phyloP scores from a whole-genome alignment of 2,888 invertebrate genomes.

The Leptinotarsa rubiginosa region DNA sequence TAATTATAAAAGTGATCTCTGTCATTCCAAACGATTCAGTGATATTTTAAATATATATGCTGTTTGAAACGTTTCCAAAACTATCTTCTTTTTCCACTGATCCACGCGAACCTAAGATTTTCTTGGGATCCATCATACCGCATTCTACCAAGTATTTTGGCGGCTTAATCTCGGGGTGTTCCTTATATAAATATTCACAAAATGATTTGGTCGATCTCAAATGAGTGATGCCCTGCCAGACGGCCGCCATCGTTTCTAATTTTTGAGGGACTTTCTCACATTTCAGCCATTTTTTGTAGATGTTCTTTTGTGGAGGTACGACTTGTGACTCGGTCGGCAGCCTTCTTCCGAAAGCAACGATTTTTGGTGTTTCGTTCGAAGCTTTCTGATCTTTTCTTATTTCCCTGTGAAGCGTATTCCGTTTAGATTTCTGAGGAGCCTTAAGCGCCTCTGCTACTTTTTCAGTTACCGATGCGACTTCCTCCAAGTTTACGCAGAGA shows the following conservation, averaged over 20 bases:
- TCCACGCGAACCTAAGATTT: background rate
- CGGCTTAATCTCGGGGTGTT: slow-evolving; percentile 69
- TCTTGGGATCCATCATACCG: slow-evolving; percentile 67
- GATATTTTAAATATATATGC: background rate
- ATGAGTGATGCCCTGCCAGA: slow-evolving; percentile 74
- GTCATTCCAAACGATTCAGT: background rate
- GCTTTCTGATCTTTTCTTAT: slow-evolving; percentile 45
- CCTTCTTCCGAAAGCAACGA: slow-evolving; percentile 46
- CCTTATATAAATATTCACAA: slow-evolving; percentile 67
- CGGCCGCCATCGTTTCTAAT: slow-evolving; percentile 71
- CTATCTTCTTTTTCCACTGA: background rate
- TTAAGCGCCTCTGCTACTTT: slow-evolving; percentile 69
- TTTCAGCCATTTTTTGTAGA: slow-evolving; percentile 69
- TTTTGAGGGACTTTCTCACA: slow-evolving; percentile 71
- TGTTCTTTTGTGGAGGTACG: slow-evolving; percentile 63
- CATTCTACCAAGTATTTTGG: slow-evolving; percentile 69
- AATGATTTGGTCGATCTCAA: slow-evolving; percentile 72
- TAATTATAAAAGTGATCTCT: background rate
- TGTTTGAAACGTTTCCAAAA: background rate
- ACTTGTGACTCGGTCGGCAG: slow-evolving; percentile 47
- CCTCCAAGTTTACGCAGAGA: slow-evolving; percentile 69
- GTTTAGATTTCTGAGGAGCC: slow-evolving; percentile 64
- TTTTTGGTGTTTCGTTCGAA: slow-evolving; percentile 36
- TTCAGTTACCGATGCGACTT: slow-evolving; percentile 72
- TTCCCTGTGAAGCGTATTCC: slow-evolving; percentile 43